Evolutionary conservation across 2,113 vertebrate genomes (phyloP).

Genomic region (Gnathonemus longibarbis): DNA sequence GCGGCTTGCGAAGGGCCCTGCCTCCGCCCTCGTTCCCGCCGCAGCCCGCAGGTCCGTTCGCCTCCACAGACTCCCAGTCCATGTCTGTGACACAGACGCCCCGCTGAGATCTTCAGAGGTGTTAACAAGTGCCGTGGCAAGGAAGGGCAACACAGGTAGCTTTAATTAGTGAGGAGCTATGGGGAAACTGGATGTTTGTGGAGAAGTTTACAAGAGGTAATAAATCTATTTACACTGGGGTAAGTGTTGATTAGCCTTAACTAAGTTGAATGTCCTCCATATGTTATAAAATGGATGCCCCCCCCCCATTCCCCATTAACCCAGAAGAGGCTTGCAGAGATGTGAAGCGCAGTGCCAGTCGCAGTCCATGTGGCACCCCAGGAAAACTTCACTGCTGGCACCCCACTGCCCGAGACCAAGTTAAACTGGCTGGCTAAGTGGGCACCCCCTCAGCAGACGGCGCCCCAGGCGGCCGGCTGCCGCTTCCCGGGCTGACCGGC

Average conservation of each 20-base stretch:
- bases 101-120: not conserved
- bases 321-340: not conserved
- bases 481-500: too few species aligned
- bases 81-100: not conserved
- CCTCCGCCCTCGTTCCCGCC: not conserved
- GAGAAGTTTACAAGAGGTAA: not conserved
- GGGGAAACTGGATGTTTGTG: not conserved
- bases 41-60: not conserved
- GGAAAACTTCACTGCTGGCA: not conserved
- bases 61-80: not conserved
- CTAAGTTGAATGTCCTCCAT: not conserved
- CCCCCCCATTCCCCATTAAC: not conserved
- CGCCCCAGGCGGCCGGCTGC: not conserved
- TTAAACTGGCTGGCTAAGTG: not conserved
- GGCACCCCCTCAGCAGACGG: not conserved
- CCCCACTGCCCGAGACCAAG: not conserved
- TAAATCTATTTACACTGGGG: not conserved
- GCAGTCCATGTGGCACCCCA: not conserved
- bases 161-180: constrained; percentile 5
- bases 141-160: not conserved
- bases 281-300: not conserved
- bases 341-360: not conserved
- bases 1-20: constrained; percentile 23
- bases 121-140: not conserved
- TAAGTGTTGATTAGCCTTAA: constrained; percentile 2